Evolutionary conservation across 2,888 invertebrate genomes (phyloP).

Genomic region (Cephus runcator): DNA sequence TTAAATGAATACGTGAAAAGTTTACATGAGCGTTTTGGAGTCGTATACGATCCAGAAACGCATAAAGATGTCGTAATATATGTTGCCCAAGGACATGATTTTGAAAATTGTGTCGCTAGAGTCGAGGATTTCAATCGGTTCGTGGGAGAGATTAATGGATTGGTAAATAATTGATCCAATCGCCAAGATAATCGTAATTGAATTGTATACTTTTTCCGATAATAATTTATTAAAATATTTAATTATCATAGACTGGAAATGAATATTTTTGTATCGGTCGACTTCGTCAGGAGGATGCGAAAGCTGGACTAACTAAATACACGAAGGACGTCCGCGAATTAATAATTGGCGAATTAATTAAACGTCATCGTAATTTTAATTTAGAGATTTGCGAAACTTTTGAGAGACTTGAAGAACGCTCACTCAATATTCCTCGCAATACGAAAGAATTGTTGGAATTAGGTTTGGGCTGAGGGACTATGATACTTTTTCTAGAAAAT

Average conservation of each 20-base stretch:
- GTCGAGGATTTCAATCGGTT: conserved; percentile 50
- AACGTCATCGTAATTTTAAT: conserved; percentile 75
- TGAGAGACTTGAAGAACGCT: conserved; percentile 75
- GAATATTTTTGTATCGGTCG: conserved; percentile 77
- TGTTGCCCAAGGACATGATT: conserved; percentile 67
- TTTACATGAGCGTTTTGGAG: conserved; percentile 70
- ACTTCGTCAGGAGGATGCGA: conserved; percentile 73
- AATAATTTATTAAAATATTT: not conserved
- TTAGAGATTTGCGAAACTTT: conserved; percentile 78
- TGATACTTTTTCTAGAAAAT: not conserved
- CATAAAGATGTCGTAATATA: conserved; percentile 66
- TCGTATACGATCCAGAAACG: conserved; percentile 69
- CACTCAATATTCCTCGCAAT: conserved; percentile 78
- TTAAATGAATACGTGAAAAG: conserved; percentile 69
- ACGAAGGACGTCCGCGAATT: conserved; percentile 67
- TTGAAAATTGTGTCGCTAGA: conserved; percentile 44
- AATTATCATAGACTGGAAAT: conserved; percentile 66
- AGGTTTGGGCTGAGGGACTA: conserved; percentile 34
- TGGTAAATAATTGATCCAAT: conserved; percentile 37
- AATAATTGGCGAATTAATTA: conserved; percentile 74
- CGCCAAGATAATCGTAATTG: not conserved
- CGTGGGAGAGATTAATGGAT: conserved; percentile 46
- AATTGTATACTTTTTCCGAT: not conserved
- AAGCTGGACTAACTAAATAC: conserved; percentile 71
- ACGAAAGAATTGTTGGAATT: conserved; percentile 83